phyloP scores from a whole-genome alignment of 1,140 invertebrate species.

The Drosophila parvula region DNA sequence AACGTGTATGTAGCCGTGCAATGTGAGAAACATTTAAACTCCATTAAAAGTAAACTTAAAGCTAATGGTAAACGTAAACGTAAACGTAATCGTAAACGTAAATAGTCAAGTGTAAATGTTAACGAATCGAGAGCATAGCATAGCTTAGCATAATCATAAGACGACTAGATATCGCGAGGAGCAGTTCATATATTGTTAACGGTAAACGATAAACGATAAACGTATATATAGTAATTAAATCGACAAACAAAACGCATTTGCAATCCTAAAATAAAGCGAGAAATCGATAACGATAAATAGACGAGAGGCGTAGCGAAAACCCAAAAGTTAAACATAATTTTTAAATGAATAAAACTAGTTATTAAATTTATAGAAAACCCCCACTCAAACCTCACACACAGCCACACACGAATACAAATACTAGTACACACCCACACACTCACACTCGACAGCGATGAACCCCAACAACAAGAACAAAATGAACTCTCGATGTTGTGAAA shows the following conservation, averaged over 20 bases:
- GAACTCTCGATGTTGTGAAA: constrained; percentile 84
- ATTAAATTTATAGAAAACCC: constrained; percentile 65
- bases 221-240: constrained; percentile 38
- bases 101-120: constrained; percentile 61
- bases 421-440: constrained; percentile 24
- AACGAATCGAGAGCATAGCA: constrained; percentile 61
- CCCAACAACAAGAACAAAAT: constrained; percentile 77
- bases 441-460: constrained; percentile 62
- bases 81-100: constrained; percentile 35
- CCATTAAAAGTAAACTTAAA: constrained; percentile 45
- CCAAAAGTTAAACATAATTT: constrained; percentile 82
- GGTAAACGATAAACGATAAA: constrained; percentile 31
- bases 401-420: constrained; percentile 18
- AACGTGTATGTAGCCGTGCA: constrained; percentile 62
- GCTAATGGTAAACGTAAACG: constrained; percentile 39
- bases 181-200: constrained; percentile 76
- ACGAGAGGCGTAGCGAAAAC: constrained; percentile 58
- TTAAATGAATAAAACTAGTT: constrained; percentile 75
- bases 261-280: constrained; percentile 64
- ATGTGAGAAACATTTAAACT: constrained; percentile 50
- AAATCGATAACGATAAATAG: constrained; percentile 25
- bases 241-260: constrained; percentile 66
- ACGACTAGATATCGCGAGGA: constrained; percentile 53
- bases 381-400: constrained; percentile 27
- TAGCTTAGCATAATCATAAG: constrained; percentile 65